phyloP scores from a whole-genome alignment of 1,140 invertebrate genomes.

The Pogonus chalceus region DNA sequence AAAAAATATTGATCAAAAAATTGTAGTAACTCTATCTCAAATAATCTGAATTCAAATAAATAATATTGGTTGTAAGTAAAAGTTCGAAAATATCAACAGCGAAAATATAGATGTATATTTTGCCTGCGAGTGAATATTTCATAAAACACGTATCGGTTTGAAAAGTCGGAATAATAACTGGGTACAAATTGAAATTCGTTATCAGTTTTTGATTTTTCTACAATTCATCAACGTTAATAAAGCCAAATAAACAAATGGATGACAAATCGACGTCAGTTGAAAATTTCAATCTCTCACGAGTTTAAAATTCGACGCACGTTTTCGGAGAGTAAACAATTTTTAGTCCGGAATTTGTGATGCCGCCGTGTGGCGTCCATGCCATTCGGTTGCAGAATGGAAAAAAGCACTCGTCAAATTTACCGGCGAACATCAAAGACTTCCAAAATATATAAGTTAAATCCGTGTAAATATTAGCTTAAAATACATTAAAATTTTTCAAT shows the following conservation, averaged over 20 bases:
- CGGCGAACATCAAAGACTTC: not conserved
- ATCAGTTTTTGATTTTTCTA: not conserved
- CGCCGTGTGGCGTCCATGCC: not conserved
- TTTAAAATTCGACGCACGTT: not conserved
- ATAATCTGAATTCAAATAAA: too few relatives aligned
- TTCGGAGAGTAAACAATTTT: not conserved
- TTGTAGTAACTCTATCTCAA: too few relatives aligned
- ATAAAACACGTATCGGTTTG: too few relatives aligned
- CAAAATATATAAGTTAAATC: slow-evolving; percentile 5
- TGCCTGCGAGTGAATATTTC: too few relatives aligned
- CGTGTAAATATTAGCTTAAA: slow-evolving; percentile 6
- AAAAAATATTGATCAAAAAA: too few relatives aligned
- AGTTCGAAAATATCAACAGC: not conserved
- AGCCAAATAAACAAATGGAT: too few relatives aligned
- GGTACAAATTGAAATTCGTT: too few relatives aligned
- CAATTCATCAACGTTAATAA: not conserved
- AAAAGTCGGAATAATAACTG: too few relatives aligned
- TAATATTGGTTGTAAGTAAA: not conserved
- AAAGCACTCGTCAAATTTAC: slow-evolving; percentile 1
- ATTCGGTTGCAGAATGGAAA: not conserved
- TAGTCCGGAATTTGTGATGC: too few relatives aligned
- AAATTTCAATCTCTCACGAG: not conserved
- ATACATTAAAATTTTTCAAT: slow-evolving; percentile 3
- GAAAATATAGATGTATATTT: too few relatives aligned
- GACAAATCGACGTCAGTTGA: too few relatives aligned